Evolutionary conservation across 2,888 invertebrate species (phyloP).

Genomic region (Dendrolimus pini): DNA sequence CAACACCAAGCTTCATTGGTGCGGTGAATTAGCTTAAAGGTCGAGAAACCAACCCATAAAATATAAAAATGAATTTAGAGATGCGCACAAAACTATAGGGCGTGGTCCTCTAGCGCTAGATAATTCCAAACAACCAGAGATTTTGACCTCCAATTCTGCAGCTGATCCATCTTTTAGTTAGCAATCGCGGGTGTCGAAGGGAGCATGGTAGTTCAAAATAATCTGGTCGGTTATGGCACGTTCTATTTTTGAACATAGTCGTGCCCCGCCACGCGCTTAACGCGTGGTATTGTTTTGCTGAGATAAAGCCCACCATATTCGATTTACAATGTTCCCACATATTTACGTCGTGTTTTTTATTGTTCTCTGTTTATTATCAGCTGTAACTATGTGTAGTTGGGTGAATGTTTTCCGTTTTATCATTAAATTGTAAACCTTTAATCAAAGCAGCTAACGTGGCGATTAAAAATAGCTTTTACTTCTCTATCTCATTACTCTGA

Average conservation of each 20-base stretch:
- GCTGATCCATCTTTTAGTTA: not conserved
- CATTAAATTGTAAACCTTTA: constrained; percentile 35
- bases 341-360: constrained; percentile 54
- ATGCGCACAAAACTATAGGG: constrained; percentile 39
- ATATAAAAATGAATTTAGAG: constrained; percentile 9
- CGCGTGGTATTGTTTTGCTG: constrained; percentile 71
- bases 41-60: constrained; percentile 7
- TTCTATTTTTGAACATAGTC: constrained; percentile 58
- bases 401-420: constrained; percentile 29
- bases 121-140: constrained; percentile 7
- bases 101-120: constrained; percentile 46
- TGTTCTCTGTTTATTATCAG: constrained; percentile 33
- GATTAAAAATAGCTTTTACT: constrained; percentile 17
- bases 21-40: not conserved
- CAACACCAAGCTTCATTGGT: not conserved
- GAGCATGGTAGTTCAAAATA: constrained; percentile 26
- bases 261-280: constrained; percentile 51
- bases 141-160: constrained; percentile 20
- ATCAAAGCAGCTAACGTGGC: constrained; percentile 32
- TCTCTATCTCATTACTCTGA: not conserved
- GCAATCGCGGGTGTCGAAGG: constrained; percentile 8
- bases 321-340: constrained; percentile 38
- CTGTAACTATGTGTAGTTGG: constrained; percentile 40
- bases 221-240: constrained; percentile 32
- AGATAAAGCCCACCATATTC: constrained; percentile 36